phyloP scores from a whole-genome alignment of 2,797 vertebrate genomes.

The Urosaurus nigricauda region DNA sequence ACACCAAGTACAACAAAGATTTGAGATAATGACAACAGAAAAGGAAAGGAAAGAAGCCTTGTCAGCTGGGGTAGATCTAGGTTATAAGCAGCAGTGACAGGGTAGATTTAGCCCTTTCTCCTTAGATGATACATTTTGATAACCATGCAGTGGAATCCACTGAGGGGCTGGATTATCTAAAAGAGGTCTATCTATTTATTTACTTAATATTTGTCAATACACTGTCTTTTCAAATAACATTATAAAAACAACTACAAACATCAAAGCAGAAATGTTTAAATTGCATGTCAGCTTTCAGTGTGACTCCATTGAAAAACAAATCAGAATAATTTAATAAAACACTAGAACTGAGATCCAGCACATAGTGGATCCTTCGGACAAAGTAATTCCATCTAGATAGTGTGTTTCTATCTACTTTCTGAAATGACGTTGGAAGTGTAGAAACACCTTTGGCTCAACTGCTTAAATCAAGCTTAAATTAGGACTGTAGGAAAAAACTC shows the following conservation, averaged over 20 bases:
- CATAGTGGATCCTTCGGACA: not conserved
- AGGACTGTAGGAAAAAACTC: too few relatives aligned
- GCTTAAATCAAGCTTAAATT: too few relatives aligned
- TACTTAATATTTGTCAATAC: not conserved
- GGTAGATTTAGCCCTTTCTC: not conserved
- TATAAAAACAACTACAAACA: too few relatives aligned
- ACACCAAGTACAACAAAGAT: not conserved
- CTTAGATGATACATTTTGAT: not conserved
- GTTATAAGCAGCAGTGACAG: not conserved
- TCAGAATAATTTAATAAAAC: not conserved
- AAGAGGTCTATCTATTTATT: not conserved
- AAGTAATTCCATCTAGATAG: not conserved
- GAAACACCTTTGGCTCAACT: too few relatives aligned
- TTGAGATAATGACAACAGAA: not conserved
- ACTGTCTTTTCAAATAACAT: not conserved
- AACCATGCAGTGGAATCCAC: not conserved
- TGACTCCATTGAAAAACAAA: not conserved
- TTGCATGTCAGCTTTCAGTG: not conserved
- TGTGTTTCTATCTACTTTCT: too few relatives aligned
- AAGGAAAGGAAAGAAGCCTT: not conserved
- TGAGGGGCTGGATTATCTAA: not conserved
- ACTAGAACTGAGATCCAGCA: too few relatives aligned
- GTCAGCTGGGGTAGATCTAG: not conserved
- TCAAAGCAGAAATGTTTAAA: not conserved
- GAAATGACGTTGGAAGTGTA: too few relatives aligned